Percentiles rank a stretch among this genome's conserved stretches.
Evolutionary conservation across 2,797 vertebrate species (phyloP).

Genomic region (Xiphorhynchus erythropygius): DNA sequence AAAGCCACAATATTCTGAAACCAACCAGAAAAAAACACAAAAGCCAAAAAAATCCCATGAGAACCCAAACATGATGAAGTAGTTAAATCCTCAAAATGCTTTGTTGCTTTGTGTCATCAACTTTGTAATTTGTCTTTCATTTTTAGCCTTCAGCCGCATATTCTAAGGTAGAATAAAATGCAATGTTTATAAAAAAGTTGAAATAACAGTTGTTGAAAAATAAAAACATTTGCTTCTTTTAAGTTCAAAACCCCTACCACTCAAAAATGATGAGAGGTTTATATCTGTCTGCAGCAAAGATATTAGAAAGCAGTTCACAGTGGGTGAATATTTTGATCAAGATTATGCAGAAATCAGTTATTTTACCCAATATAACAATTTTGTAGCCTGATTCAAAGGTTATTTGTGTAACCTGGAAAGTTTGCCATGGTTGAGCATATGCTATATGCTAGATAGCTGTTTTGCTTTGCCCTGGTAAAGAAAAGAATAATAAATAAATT

Average conservation of each 20-base stretch:
- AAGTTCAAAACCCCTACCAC: neutral
- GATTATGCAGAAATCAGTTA: neutral
- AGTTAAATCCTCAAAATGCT: neutral
- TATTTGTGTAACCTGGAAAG: neutral
- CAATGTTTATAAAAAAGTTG: accelerated
- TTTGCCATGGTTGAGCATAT: neutral
- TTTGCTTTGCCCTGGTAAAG: neutral
- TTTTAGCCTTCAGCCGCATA: neutral
- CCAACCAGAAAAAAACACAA: neutral
- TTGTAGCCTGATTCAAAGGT: neutral
- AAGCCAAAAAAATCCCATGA: neutral
- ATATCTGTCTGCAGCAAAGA: neutral
- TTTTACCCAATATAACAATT: neutral
- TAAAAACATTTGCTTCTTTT: neutral
- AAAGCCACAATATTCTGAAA: neutral
- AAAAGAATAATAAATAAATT: neutral
- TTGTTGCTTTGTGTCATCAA: neutral
- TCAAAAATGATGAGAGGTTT: neutral
- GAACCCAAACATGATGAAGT: neutral
- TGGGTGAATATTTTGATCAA: neutral
- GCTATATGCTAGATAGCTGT: neutral
- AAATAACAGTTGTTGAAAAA: neutral
- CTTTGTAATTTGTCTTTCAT: neutral
- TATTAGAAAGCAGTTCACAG: neutral
- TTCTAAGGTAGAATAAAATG: neutral